These are phyloP conservation scores for Drosophila lutescens DNA, from an alignment of 2,888 invertebrate genomes.

Conservation along the genomic window DNA sequence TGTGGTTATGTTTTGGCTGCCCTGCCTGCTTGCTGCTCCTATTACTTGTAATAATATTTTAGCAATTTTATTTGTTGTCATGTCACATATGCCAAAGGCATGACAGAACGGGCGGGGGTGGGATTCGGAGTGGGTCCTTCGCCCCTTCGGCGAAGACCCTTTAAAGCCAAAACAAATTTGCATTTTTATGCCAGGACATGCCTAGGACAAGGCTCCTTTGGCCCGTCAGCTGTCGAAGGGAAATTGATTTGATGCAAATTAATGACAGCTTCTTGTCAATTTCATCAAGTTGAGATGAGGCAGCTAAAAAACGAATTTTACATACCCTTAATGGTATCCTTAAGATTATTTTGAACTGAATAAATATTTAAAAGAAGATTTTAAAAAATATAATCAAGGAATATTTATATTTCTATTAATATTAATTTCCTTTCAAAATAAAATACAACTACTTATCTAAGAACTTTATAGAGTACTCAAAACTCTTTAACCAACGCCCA, in stretches of 20 bases:
- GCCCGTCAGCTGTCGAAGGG: conserved; percentile 65
- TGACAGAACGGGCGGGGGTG: conserved; percentile 30
- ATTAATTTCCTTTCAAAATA: neutral
- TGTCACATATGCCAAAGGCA: conserved; percentile 69
- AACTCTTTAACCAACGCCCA: conserved; percentile 3
- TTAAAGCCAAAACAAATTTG: conserved; percentile 65
- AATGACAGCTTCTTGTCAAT: conserved; percentile 78
- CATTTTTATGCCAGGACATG: conserved; percentile 69
- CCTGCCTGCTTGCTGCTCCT: conserved; percentile 47
- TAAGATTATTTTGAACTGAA: neutral
- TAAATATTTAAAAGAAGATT: neutral
- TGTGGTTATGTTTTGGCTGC: conserved; percentile 43
- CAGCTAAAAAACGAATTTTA: conserved; percentile 2
- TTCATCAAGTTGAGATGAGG: conserved; percentile 40
- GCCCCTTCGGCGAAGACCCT: conserved; percentile 10
- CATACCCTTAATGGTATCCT: conserved; percentile 8
- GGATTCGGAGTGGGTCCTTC: too few relatives aligned
- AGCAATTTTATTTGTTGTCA: conserved; percentile 72
- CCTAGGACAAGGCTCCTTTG: conserved; percentile 27
- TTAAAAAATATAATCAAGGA: neutral
- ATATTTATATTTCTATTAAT: too few relatives aligned
- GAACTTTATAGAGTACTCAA: neutral
- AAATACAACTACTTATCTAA: neutral
- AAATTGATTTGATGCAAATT: conserved; percentile 80
- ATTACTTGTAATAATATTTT: conserved; percentile 78